Evolutionary conservation across 2,888 invertebrate species (phyloP), one percentile per base, ranked within the genome.

Genomic region (Podabrus alpinus): DNA sequence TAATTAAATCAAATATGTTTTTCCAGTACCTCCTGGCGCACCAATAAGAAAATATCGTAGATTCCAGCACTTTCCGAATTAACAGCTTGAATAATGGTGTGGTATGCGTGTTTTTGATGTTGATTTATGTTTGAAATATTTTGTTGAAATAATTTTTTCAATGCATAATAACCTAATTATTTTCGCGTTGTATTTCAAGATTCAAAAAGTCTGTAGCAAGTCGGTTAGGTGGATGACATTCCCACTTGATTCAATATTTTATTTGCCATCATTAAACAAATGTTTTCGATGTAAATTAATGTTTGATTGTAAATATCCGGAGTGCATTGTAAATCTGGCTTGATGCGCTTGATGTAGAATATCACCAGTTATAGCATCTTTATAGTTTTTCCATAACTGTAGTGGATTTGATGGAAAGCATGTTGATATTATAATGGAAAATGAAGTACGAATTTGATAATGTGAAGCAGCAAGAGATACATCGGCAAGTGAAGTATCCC

Each of bases 1-100:
- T 21, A 85, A 71, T 13, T 80, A 82, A 62, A 86, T 83, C 1
- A 87, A 67, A 75, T 83, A 88, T n/a, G 84, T 86, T 82, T 87
- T 87, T 9, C 87, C 87, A 25, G 71, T 71, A 10, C 71, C 71
- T 11, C 66, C 66, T 2, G 71, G 71, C 17, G 59, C 59, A 59
- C n/a, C 59, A n/a, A n/a, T n/a, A 59, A 59, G 59, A n/a, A 59
- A 59, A 9, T n/a, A n/a, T n/a, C n/a, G n/a, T 15, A 59, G 5
- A 59, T 59, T 59, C 9, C 15, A n/a, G n/a, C 59, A 15, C 7
- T 9, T 9, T n/a, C 9, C 13, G 5, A 9, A 9, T n/a, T 2
- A n/a, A 59, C 59, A 59, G 15, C 15, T 59, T 9, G 5, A 5
- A 59, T 5, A 5, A 59, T n/a, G 5, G n/a, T 59, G 15, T 59